Evolutionary conservation across 2,888 invertebrate genomes (phyloP), one percentile per base, ranked within the genome.

Genomic region (Tetragonisca angustula): DNA sequence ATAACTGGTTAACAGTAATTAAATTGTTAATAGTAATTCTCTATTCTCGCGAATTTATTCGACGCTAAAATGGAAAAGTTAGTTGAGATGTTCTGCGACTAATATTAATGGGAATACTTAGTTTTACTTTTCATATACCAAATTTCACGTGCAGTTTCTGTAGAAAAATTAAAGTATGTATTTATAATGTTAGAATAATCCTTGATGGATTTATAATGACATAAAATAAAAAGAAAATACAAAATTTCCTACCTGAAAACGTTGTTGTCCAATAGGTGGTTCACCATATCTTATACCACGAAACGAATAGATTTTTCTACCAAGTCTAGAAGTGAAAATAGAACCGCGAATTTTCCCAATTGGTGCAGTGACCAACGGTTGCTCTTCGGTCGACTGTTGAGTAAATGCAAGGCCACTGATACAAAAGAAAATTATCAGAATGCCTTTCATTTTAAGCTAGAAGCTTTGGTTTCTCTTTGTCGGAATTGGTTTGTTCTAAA

Each of bases 251-350:
- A 91, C 91, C 71, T 91, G 84, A 21, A 91, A 91, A 50, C 91
- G 87, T 69, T 73, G 87, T 11, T 87, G 79, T 15, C 91, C 91
- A 2, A 81, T 68, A 11, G 91, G 91, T 2, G 91, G 84, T 43
- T 91, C 84, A 2, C 88, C 92, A 24, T 91, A 92, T 62, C 90
- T 86, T 5, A 92, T 78, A 2, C 91, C 91, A 0, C 91, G 86
- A 24, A 91, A 92, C 1, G 91, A 86, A 68, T 89, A 90, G n/a
- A 92, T 90, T 0, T 72, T 76, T 32, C 36, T 90, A 5, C 89
- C 89, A 2, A 89, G 77, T 68, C 91, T 83, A 0, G 92, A 86
- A 0, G 13, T 50, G 61, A 91, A 24, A 11, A 82, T 61, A 2
- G 91, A 89, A 6, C 91, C 91, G 0, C 83, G 83, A 61, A 90